Percentiles rank a stretch among this genome's conserved stretches.
These are phyloP conservation scores for Labrus mixtus DNA, from an alignment of 2,113 vertebrate species.

Conservation along the genomic window DNA sequence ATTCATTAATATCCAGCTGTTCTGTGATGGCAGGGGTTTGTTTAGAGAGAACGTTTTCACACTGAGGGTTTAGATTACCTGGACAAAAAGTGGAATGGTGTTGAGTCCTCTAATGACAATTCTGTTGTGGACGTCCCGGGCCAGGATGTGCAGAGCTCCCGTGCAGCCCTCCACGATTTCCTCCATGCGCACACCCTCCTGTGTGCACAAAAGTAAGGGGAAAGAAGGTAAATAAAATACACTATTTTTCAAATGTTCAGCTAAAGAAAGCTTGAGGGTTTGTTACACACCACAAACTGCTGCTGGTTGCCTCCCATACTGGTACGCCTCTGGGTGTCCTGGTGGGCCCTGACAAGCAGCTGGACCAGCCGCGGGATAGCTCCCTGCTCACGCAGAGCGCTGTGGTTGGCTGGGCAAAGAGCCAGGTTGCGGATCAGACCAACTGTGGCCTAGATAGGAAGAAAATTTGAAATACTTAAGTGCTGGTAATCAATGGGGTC, in stretches of 20 bases:
- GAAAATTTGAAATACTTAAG: neutral
- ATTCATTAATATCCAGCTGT: neutral
- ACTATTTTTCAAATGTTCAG: neutral
- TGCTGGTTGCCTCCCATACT: slow-evolving; percentile 98
- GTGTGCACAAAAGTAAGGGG: neutral
- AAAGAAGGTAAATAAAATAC: neutral
- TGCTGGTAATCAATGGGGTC: neutral
- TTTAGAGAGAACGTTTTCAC: neutral
- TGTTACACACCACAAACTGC: slow-evolving; percentile 93
- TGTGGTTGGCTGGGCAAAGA: slow-evolving; percentile 96
- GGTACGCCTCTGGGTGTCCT: slow-evolving; percentile 97
- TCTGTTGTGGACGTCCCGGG: slow-evolving; percentile 96
- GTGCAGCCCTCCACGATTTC: slow-evolving; percentile 99
- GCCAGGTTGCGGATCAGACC: slow-evolving; percentile 97
- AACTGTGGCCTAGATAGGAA: slow-evolving; percentile 89
- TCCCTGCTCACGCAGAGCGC: slow-evolving; percentile 95
- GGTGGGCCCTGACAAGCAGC: slow-evolving; percentile 95
- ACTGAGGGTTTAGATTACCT: slow-evolving; percentile 82
- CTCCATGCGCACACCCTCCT: slow-evolving; percentile 99
- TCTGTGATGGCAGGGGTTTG: neutral
- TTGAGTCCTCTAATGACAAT: slow-evolving; percentile 98
- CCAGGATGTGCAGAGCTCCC: slow-evolving; percentile 97
- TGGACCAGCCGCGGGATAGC: slow-evolving; percentile 97
- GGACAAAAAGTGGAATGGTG: slow-evolving; percentile 98
- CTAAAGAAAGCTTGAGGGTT: neutral